These are phyloP conservation scores for Odontocolon sp. DNA, from an alignment of 2,888 invertebrate species.

Conservation along the genomic window DNA sequence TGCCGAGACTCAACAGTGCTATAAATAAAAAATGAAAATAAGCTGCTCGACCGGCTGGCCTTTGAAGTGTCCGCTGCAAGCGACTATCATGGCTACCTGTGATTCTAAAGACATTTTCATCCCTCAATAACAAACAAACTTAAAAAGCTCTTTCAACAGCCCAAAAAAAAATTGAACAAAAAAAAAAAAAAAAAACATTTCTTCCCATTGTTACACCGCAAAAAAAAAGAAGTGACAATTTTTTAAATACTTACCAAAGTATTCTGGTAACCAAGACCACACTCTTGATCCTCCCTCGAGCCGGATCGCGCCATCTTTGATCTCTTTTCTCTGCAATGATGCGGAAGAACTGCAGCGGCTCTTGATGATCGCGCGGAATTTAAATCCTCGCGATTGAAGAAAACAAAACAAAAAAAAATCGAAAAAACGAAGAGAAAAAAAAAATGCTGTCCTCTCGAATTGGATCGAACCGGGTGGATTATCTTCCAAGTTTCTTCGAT, in stretches of 20 bases:
- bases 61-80: conserved; percentile 18
- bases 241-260: conserved; percentile 84
- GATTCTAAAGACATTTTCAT: background rate
- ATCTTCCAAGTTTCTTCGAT: background rate
- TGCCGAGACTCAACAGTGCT: conserved; percentile 22
- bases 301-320: conserved; percentile 70
- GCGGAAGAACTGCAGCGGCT: background rate
- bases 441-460: background rate
- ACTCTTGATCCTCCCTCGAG: conserved; percentile 83
- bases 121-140: background rate
- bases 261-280: conserved; percentile 87
- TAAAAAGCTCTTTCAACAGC: background rate
- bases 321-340: background rate
- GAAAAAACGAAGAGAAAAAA: background rate
- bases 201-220: background rate
- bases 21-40: conserved; percentile 58
- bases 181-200: background rate
- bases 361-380: background rate
- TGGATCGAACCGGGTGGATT: background rate
- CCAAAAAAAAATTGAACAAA: too few relatives aligned
- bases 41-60: conserved; percentile 39
- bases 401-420: background rate
- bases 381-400: background rate
- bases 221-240: background rate
- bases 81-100: background rate